Conservation (phyloP, 2,113 vertebrate genomes). For the Microcebus tavaratra region DNA sequence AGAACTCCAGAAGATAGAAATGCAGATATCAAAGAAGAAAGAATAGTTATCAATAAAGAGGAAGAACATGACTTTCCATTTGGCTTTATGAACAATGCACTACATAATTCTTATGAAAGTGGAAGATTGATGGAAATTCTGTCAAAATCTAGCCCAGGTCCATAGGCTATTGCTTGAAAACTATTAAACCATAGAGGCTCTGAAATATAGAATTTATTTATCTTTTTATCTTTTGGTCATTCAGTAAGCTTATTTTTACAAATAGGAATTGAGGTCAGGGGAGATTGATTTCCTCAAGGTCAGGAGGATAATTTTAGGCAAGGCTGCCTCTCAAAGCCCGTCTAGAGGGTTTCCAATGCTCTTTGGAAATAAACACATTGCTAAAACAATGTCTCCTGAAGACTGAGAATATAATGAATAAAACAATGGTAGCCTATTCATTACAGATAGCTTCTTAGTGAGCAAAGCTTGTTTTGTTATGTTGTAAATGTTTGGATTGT, state of each 20-base stretch:
- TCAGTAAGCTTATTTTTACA: constrained; percentile 29
- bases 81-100: background rate
- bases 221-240: background rate
- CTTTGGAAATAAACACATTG: constrained; percentile 1
- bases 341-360: background rate
- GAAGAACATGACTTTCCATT: constrained; percentile 18
- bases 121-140: background rate
- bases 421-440: constrained; percentile 30
- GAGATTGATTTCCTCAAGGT: constrained; percentile 48
- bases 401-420: background rate
- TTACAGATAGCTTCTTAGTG: background rate
- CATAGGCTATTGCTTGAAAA: background rate
- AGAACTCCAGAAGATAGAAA: constrained; percentile 8
- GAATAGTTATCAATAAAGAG: background rate
- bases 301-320: constrained; percentile 45
- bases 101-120: background rate
- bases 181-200: background rate
- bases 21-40: background rate
- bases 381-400: constrained; percentile 21
- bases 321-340: background rate
- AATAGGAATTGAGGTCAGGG: background rate
- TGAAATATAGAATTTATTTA: background rate
- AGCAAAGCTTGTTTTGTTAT: constrained; percentile 47
- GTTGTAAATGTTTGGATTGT: constrained; percentile 36
- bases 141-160: background rate